Base-by-base conservation (phyloP, 2,797 vertebrate genomes). In the Thaleichthys pacificus region DNA sequence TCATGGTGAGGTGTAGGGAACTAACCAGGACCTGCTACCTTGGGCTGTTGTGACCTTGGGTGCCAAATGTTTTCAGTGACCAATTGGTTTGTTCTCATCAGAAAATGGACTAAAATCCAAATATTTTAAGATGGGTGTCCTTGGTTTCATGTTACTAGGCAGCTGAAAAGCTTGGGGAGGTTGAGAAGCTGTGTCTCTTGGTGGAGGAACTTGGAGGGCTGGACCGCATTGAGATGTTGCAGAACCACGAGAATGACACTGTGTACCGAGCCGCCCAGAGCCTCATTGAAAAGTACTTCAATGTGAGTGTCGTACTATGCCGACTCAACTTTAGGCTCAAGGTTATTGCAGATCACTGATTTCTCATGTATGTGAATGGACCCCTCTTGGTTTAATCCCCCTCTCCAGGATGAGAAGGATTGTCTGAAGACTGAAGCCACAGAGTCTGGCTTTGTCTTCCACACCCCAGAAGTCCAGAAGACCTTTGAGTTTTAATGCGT, bases 221-320 rank as follows among this genome's bases (percentile, higher is more conserved):
- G 76, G 95, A 97, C 69, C 92, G 88, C 64, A 93, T 98, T 0
- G 96, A 98, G 82, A 81, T 88, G 3, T 89, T 99, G 58, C 96
- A 97, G 84, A 94, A 89, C 71, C 96, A 97, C 0, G 91, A 95
- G 32, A 97, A 97, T 35, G 85, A 80, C 5, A 77, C 86, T 3
- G 89, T 98, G 49, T 95, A 95, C 81, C 85, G 78, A 79, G 84
- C 93, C n/a, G 94, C 96, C 0, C 89, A 94, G 58, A 73, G 9
- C 4, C 87, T 98, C 51, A 93, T 97, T 0, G 95, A 96, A 58
- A 97, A 92, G 72, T 95, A 96, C 86, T 97, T 98, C 61, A 80
- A 8, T 12, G 68, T 61, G 94, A 95, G 57, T 96, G 97, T 87
- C 75, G 93, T 83, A 17, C 4, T 38, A 24, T 0, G 0, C 6